Base-by-base conservation (phyloP, 2,888 invertebrate genomes). In the Netelia virgata region DNA sequence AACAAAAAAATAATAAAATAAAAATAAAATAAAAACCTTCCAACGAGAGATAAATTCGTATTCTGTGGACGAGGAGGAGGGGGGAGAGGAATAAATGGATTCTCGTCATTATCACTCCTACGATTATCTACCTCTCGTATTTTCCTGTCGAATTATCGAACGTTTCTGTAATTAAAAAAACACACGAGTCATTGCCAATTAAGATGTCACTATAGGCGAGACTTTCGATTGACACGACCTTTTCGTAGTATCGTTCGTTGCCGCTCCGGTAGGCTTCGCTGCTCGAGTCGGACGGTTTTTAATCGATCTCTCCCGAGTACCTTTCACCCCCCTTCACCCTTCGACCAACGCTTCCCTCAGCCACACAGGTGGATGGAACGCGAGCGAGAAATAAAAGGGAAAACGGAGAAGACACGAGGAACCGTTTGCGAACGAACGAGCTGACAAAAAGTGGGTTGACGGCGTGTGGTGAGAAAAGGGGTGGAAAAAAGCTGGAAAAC, bases 251-350 rank as follows among this genome's bases (percentile, higher is more conserved):
- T 11, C 57, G 28, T 23, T 69, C 36, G 69, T 43, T 50, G 18
- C 41, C 53, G 50, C 61, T 64, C n/a, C 9, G 10, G 70, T 55
- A 20, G 63, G 9, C 50, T 57, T 16, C 63, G 43, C 66, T 41
- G 50, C 66, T 57, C 18, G 55, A 77, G 69, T 84, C 70, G 28
- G 72, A 64, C 78, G 59, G 66, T 81, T 84, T 84, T 84, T 84
- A 84, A 84, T 84, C 84, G 81, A 81, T 84, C 84, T 77, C 50
- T 68, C 81, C 50, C 77, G 77, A 77, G 79, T 84, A 41, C 81
- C 66, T 84, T 81, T 80, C 80, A 73, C 69, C 76, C 79, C 61
- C 57, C 72, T 1, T 11, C 23, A 10, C 28, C 18, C 57, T 57
- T 16, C 57, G 5, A 57, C 16, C n/a, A 8, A 0, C 3, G 5